Conservation (phyloP, 1,140 invertebrate species). For the Calliphora vicina region DNA sequence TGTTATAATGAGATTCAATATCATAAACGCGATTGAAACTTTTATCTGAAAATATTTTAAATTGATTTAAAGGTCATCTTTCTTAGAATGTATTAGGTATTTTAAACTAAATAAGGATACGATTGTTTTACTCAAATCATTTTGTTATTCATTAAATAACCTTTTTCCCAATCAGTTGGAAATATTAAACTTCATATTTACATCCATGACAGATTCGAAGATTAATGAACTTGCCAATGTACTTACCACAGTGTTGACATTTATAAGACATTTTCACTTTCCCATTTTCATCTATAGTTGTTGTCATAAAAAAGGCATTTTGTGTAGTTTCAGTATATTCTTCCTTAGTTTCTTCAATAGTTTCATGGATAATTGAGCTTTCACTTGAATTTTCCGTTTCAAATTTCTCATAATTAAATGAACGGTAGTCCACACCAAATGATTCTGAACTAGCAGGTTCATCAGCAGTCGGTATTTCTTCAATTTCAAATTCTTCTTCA, state of each 20-base stretch:
- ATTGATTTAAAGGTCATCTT: neutral
- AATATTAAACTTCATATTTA: too few species aligned
- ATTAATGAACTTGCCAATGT: too few species aligned
- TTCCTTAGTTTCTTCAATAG: neutral
- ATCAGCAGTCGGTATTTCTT: neutral
- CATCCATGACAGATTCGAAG: too few species aligned
- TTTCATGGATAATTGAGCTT: neutral
- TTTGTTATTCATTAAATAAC: too few species aligned
- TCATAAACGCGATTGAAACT: slow-evolving; percentile 10
- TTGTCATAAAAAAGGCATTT: neutral
- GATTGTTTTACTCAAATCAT: too few species aligned
- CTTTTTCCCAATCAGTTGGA: too few species aligned
- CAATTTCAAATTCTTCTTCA: neutral
- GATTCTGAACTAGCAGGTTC: neutral
- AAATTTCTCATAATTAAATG: neutral
- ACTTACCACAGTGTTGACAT: slow-evolving; percentile 31
- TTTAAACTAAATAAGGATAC: too few species aligned
- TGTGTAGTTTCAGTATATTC: neutral
- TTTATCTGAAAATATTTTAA: neutral
- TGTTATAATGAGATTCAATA: slow-evolving; percentile 18
- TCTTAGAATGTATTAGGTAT: too few species aligned
- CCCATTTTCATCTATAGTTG: slow-evolving; percentile 3
- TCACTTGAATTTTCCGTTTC: neutral
- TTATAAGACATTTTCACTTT: slow-evolving; percentile 23
- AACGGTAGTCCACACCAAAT: neutral